Evolutionary conservation across 2,797 vertebrate genomes (phyloP).

Genomic region (Premnoplex brunnescens): DNA sequence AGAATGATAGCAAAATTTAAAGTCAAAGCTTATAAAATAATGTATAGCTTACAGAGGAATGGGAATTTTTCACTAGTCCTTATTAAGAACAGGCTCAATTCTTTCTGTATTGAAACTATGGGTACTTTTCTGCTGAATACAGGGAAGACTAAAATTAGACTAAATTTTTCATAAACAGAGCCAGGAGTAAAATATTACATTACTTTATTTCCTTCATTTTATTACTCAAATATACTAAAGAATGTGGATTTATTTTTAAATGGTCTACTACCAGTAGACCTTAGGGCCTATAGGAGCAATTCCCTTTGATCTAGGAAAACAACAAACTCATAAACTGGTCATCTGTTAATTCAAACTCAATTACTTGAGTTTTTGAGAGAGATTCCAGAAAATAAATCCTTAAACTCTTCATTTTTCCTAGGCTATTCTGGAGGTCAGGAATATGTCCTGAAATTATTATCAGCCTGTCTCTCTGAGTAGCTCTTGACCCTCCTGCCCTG

Average conservation of each 20-base stretch:
- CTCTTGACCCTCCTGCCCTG: background rate
- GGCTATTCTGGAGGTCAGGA: background rate
- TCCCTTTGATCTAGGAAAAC: background rate
- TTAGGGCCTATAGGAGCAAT: background rate
- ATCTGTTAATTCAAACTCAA: background rate
- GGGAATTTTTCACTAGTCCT: background rate
- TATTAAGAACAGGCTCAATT: background rate
- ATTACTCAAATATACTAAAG: background rate
- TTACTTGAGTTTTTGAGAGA: background rate
- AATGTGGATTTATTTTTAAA: background rate
- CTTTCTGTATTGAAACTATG: background rate
- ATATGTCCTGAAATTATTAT: background rate
- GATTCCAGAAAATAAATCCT: background rate
- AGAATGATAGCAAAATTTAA: background rate
- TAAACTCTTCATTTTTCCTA: background rate
- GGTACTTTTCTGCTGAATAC: background rate
- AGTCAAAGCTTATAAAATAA: background rate
- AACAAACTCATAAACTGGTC: background rate
- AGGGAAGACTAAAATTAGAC: background rate
- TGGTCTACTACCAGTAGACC: background rate
- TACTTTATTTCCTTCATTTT: background rate
- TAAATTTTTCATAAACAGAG: background rate
- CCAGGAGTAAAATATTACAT: background rate
- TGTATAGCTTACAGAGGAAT: background rate
- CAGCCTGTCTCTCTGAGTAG: background rate